These are phyloP conservation scores for Hermatobates lingyangjiaoensis DNA, from an alignment of 1,140 invertebrate species.

Conservation along the genomic window DNA sequence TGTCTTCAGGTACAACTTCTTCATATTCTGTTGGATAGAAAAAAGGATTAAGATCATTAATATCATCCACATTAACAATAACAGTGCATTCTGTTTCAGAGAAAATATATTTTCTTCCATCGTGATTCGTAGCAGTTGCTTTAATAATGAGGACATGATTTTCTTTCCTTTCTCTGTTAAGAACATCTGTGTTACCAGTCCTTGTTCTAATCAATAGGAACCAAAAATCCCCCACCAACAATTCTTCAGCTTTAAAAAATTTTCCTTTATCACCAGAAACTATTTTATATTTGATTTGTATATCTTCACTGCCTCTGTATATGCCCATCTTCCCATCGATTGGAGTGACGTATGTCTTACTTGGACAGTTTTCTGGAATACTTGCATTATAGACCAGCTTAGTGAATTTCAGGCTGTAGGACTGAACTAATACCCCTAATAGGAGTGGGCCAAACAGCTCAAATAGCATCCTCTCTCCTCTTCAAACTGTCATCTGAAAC, in stretches of 20 bases:
- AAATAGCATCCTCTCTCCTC: too few relatives aligned
- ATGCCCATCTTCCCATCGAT: slow-evolving; percentile 46
- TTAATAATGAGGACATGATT: slow-evolving; percentile 61
- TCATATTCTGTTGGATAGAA: slow-evolving; percentile 78
- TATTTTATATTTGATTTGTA: slow-evolving; percentile 62
- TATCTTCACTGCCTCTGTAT: slow-evolving; percentile 29
- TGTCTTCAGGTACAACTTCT: slow-evolving; percentile 73
- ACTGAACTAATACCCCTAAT: too few relatives aligned
- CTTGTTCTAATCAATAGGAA: slow-evolving; percentile 74
- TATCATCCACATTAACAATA: slow-evolving; percentile 62
- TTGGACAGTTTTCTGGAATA: slow-evolving; percentile 77
- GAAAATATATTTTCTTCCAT: slow-evolving; percentile 31
- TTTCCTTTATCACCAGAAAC: slow-evolving; percentile 64
- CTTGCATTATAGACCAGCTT: slow-evolving; percentile 65
- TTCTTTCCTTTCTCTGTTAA: slow-evolving; percentile 80
- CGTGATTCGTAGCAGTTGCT: slow-evolving; percentile 41
- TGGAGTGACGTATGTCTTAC: slow-evolving; percentile 55
- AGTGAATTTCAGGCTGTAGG: too few relatives aligned
- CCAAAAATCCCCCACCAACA: slow-evolving; percentile 76
- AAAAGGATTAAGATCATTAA: slow-evolving; percentile 79
- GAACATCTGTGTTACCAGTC: slow-evolving; percentile 59
- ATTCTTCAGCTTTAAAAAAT: slow-evolving; percentile 81
- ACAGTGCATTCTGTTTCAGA: slow-evolving; percentile 54
- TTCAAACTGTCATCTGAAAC: too few relatives aligned
- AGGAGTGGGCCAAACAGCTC: too few relatives aligned